Base-by-base conservation (phyloP, 2,113 vertebrate genomes). In the Porphyrio hochstetteri region DNA sequence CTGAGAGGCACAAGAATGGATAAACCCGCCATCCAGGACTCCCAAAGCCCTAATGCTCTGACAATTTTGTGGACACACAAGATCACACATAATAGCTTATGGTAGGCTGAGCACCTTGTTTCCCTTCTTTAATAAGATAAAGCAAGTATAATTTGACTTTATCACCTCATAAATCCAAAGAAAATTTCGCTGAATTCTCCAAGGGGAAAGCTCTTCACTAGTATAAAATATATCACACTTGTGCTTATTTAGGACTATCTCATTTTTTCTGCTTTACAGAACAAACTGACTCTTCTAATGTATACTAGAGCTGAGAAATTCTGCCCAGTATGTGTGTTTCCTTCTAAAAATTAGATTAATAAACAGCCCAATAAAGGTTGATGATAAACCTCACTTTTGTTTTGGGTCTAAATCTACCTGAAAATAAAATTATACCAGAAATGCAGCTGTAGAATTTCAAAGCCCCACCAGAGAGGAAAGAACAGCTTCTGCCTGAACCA, bases 321-420 rank as follows among this genome's bases (percentile, higher is more conserved):
- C 74, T 84, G 23, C 27, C 48, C 0, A 0, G 7, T 24, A 27
- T 7, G 3, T 38, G 17, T 24, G 8, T 3, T 3, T 29, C 24
- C 11, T 14, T 36, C 23, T 36, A 46, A 67, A 87, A 79, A 60
- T 33, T 7, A 48, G 7, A 86, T 72, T 21, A 64, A 3, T 42
- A 46, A 59, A 8, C 20, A 83, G 7, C 5, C 16, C 24, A 55
- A 19, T 44, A 69, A 50, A 86, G 11, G 48, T 0, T 44, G 53
- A 25, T 20, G 7, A 40, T 7, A 38, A 9, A 60, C 13, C 21
- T 55, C 25, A 16, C 6, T 80, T 82, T 50, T 38, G 28, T 12
- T 86, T 55, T n/a, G 16, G n/a, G 75, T 29, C 14, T 77, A 74
- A 42, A 86, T 50, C 36, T 33, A 36, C n/a, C 29, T 75, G 35